Conservation (phyloP, 2,113 vertebrate genomes). For the Tringa solitaria region DNA sequence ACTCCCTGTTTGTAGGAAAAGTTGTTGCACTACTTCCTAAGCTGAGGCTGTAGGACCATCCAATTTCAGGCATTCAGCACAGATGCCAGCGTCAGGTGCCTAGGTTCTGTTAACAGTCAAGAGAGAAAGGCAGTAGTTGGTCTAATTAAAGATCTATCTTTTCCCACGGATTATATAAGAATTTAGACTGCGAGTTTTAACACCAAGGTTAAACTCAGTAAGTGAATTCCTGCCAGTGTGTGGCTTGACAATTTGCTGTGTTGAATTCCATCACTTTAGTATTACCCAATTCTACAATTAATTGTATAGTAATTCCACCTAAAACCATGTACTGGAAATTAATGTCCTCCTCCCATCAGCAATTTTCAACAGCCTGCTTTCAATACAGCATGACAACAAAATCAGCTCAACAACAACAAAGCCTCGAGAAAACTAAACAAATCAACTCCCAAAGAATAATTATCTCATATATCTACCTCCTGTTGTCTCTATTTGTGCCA, state of each 20-base stretch:
- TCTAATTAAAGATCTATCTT: constrained; percentile 33
- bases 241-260: neutral
- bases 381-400: neutral
- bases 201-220: constrained; percentile 30
- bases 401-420: neutral
- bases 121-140: constrained; percentile 6
- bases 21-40: neutral
- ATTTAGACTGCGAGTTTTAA: constrained; percentile 31
- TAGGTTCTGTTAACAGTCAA: neutral
- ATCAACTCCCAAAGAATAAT: neutral
- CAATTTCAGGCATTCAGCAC: neutral
- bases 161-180: constrained; percentile 28
- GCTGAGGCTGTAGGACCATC: neutral
- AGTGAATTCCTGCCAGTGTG: neutral
- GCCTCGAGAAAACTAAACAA: neutral
- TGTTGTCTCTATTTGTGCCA: neutral
- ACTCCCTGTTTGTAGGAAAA: neutral
- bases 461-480: neutral
- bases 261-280: neutral
- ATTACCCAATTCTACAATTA: neutral
- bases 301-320: neutral
- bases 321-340: neutral
- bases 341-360: neutral
- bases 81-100: neutral
- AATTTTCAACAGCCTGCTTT: neutral